These are phyloP conservation scores for Notechis scutatus DNA, from an alignment of 2,113 vertebrate genomes.

Conservation along the genomic window DNA sequence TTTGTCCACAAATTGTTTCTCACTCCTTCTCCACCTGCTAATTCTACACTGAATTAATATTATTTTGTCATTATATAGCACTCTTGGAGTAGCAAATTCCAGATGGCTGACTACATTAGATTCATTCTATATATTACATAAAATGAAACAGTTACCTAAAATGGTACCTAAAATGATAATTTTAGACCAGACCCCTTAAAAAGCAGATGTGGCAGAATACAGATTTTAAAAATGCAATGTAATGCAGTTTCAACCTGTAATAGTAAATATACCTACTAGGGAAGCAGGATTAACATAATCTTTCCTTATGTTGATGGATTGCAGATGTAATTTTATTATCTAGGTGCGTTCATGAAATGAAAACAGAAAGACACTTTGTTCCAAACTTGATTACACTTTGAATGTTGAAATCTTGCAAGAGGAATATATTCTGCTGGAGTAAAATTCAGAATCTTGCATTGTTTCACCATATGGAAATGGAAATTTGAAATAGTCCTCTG, in stretches of 20 bases:
- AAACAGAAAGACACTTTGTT: not conserved
- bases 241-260: not conserved
- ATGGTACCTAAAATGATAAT: not conserved
- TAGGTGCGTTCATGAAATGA: not conserved
- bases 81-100: not conserved
- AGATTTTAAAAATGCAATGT: not conserved
- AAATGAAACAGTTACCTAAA: not conserved
- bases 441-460: not conserved
- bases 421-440: not conserved
- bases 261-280: not conserved
- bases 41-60: not conserved
- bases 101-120: not conserved
- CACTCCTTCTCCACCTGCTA: not conserved
- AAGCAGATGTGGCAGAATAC: not conserved
- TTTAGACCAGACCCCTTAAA: not conserved
- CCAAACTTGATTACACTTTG: not conserved
- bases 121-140: not conserved
- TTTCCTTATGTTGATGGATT: not conserved
- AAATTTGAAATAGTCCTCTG: not conserved
- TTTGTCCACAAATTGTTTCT: not conserved
- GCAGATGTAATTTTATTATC: not conserved
- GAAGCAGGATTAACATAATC: not conserved
- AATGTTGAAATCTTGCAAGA: not conserved
- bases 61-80: not conserved
- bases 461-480: not conserved